Evolutionary conservation across 2,113 vertebrate species (phyloP), one percentile per base, ranked within the genome.

Genomic region (Chionis minor): DNA sequence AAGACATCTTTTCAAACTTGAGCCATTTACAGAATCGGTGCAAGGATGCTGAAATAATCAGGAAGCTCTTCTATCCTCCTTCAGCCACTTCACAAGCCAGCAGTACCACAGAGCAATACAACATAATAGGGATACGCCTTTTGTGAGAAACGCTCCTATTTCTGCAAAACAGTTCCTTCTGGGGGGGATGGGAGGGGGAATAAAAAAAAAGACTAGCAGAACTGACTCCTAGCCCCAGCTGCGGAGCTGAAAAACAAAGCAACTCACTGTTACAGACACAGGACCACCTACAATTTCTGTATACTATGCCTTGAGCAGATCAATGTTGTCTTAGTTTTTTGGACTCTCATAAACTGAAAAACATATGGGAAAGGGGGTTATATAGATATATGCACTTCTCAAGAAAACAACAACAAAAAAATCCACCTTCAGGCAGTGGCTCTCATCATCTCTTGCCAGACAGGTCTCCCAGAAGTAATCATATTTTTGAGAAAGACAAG

Each of bases 131-230:
- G 32, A 61, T n/a, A 52, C 30, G 52, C 28, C 69, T 47, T 59
- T 26, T 2, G 44, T 20, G 69, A 85, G 61, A 66, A 84, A 72
- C 1, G 3, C 70, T 69, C 2, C 0, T 13, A 19, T 16, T 44
- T 47, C 73, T 87, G 52, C 59, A 62, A 16, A 89, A 45, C 1
- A 6, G 44, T 26, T 66, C 38, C 58, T 47, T 23, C 38, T 38
- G 38, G 38, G 38, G 2, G n/a, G 32, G 21, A 12, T 14, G 42
- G 42, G 42, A 12, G 42, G 30, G 14, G 12, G 19, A 8, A 5
- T 15, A 47, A 24, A 24, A 28, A 28, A 59, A 78, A 21, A 35
- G 3, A 32, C 3, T 70, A 61, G 16, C 5, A 2, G 24, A 61
- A 74, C 18, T 44, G 77, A 47, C 21, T 75, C 4, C 51, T 44